A percentile compares a stretch with the other conserved stretches of the same genome.
Conservation (phyloP, 2,888 invertebrate species). For the Acanthococcus lagerstroemiae region DNA sequence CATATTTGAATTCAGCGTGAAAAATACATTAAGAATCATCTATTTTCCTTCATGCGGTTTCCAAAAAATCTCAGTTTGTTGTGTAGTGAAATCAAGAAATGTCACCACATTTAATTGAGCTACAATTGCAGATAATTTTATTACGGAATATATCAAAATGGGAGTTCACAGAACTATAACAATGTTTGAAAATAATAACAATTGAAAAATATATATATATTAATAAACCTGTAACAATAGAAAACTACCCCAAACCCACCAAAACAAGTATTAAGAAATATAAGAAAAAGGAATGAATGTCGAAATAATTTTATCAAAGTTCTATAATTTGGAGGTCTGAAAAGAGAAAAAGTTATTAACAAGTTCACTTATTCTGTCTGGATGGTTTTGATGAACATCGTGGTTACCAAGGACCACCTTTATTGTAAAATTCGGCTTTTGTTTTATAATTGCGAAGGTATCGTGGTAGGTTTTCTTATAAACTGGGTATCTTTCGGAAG, state of each 20-base stretch:
- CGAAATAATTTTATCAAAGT: neutral
- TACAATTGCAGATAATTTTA: too few relatives aligned
- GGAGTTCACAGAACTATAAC: too few relatives aligned
- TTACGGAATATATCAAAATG: too few relatives aligned
- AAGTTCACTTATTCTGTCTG: slow-evolving; percentile 33
- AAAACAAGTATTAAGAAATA: neutral
- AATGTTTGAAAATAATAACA: too few relatives aligned
- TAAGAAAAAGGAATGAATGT: neutral
- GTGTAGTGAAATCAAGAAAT: too few relatives aligned
- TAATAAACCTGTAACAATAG: too few relatives aligned
- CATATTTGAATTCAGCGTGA: too few relatives aligned
- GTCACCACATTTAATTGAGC: too few relatives aligned
- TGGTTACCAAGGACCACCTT: slow-evolving; percentile 37
- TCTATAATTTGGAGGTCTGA: slow-evolving; percentile 25
- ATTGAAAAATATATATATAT: too few relatives aligned
- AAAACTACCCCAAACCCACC: neutral
- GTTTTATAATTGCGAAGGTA: slow-evolving; percentile 15
- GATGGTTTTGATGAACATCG: slow-evolving; percentile 37
- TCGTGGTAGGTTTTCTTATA: slow-evolving; percentile 11
- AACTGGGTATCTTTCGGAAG: slow-evolving; percentile 30
- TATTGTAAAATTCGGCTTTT: slow-evolving; percentile 25
- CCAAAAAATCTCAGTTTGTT: too few relatives aligned
- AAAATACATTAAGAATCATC: too few relatives aligned
- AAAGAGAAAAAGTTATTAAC: slow-evolving; percentile 30
- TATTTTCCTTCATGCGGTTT: too few relatives aligned